Percentiles rank a stretch among this genome's conserved stretches.
Evolutionary conservation across 2,888 invertebrate species (phyloP).

Genomic region (Drosophila aldrichi): DNA sequence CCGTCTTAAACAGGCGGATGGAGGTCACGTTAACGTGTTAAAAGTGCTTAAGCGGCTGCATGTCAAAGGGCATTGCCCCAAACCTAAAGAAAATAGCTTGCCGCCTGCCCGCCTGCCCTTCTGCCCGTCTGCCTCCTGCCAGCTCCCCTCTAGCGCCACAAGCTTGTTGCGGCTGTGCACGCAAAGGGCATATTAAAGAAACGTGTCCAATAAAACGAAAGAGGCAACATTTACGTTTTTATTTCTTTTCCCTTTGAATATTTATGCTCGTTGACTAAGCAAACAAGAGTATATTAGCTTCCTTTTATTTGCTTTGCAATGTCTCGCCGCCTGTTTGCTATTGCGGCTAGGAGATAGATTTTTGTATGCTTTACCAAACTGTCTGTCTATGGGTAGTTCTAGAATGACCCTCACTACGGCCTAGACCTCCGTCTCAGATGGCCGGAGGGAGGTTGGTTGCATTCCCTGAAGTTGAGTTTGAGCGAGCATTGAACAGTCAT

Average conservation of each 20-base stretch:
- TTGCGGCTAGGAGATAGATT: neutral
- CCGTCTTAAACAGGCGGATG: conserved; percentile 2
- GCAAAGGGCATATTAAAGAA: conserved; percentile 72
- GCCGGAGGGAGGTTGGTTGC: too few relatives aligned
- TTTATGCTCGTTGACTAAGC: neutral
- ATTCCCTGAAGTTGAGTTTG: too few relatives aligned
- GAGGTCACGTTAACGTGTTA: conserved; percentile 68
- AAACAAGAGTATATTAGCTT: conserved; percentile 1
- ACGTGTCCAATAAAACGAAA: conserved; percentile 24
- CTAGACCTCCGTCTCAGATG: too few relatives aligned
- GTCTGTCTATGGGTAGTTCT: neutral
- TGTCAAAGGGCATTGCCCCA: conserved; percentile 38
- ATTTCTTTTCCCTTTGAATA: conserved; percentile 37
- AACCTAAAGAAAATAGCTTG: neutral
- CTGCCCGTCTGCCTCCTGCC: neutral
- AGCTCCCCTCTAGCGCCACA: neutral
- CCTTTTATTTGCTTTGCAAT: neutral
- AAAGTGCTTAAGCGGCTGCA: conserved; percentile 60
- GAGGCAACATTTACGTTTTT: conserved; percentile 31
- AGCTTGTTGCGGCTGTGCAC: conserved; percentile 38
- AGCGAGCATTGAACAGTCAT: neutral
- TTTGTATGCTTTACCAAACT: neutral
- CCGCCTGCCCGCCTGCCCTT: neutral
- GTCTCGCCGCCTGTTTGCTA: neutral
- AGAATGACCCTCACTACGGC: neutral